These are phyloP conservation scores for Cheiracanthium punctorium DNA, from an alignment of 2,888 invertebrate species.

Conservation along the genomic window DNA sequence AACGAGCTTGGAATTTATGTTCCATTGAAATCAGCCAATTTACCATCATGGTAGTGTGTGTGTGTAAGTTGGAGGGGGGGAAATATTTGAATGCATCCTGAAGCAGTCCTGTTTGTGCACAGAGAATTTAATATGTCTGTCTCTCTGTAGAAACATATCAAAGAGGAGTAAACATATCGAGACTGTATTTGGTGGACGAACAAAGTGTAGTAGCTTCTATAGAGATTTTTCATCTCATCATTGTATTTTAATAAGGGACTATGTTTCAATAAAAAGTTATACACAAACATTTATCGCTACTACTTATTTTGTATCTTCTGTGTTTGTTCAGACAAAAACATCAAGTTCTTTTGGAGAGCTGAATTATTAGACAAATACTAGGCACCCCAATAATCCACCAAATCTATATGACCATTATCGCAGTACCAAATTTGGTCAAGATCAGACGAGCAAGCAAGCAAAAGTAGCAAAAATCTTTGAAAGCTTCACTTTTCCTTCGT, in stretches of 20 bases:
- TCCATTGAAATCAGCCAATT: neutral
- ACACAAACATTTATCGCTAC: too few species aligned
- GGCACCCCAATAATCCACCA: neutral
- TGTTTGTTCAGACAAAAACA: too few species aligned
- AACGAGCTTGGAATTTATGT: neutral
- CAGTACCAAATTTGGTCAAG: too few species aligned
- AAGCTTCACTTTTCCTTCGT: too few species aligned
- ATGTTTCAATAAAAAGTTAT: constrained; percentile 68
- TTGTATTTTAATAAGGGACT: constrained; percentile 66
- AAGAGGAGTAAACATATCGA: constrained; percentile 28
- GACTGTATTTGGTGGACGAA: constrained; percentile 27
- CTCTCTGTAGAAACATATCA: constrained; percentile 56
- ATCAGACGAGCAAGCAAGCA: too few species aligned
- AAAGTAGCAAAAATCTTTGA: too few species aligned
- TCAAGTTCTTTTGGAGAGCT: too few species aligned
- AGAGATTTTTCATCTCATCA: constrained; percentile 59
- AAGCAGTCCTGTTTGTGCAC: constrained; percentile 20
- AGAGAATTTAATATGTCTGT: constrained; percentile 23
- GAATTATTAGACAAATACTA: too few species aligned
- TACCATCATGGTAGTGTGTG: neutral
- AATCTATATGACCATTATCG: too few species aligned
- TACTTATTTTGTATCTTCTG: neutral
- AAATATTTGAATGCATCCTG: too few species aligned
- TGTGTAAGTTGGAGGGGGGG: too few species aligned
- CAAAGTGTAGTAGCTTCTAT: constrained; percentile 55